phyloP scores from a whole-genome alignment of 2,113 vertebrate genomes.

The Grus americana region DNA sequence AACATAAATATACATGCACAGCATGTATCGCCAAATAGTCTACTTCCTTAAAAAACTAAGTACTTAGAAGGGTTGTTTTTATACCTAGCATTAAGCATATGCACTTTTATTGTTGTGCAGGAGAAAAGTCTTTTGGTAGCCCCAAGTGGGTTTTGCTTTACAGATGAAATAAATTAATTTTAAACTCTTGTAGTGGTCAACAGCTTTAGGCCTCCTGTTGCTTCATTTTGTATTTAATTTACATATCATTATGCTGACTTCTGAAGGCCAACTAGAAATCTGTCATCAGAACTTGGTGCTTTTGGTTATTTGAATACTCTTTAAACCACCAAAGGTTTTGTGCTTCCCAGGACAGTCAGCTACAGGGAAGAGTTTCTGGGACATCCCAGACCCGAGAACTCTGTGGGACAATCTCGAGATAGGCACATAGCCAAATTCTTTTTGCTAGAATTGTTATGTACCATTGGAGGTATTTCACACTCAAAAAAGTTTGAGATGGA shows the following conservation, averaged over 20 bases:
- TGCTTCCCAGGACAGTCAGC: neutral
- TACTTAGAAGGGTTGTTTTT: neutral
- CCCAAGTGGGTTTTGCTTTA: neutral
- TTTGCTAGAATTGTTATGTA: neutral
- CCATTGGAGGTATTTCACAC: neutral
- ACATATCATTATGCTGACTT: neutral
- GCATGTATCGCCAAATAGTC: neutral
- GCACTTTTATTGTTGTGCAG: neutral
- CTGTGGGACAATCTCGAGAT: neutral
- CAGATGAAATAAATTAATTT: neutral
- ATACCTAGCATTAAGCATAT: neutral
- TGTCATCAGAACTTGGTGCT: constrained; percentile 14
- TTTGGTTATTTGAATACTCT: neutral
- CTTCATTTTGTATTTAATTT: constrained; percentile 11
- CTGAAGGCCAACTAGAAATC: neutral
- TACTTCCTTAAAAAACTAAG: neutral
- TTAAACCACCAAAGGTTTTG: constrained; percentile 29
- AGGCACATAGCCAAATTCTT: neutral
- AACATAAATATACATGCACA: constrained; percentile 1
- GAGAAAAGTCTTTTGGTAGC: neutral
- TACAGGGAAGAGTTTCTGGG: neutral
- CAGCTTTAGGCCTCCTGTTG: constrained; percentile 1
- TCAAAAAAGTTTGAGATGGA: neutral
- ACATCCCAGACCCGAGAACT: neutral
- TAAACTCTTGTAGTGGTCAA: neutral